Percentiles rank a stretch among this genome's conserved stretches.
These are phyloP conservation scores for Albula glossodonta DNA, from an alignment of 2,113 vertebrate genomes.

Conservation along the genomic window DNA sequence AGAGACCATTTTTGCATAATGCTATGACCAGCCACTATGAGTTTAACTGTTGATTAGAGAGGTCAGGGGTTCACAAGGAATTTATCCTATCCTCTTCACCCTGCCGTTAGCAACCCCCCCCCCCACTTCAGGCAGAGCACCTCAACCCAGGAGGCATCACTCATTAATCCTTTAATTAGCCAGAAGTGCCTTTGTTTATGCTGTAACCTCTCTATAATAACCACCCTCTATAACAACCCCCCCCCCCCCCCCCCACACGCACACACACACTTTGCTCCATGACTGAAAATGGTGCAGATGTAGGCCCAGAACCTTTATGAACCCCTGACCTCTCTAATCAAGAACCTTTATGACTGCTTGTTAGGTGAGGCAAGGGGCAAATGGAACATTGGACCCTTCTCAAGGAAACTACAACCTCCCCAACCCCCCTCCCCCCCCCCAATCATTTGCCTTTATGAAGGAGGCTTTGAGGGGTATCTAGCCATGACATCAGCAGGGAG, in stretches of 20 bases:
- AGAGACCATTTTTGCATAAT: too few relatives aligned
- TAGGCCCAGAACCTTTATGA: neutral
- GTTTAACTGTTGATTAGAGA: neutral
- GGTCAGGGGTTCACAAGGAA: neutral
- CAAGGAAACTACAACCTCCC: neutral
- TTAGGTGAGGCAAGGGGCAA: neutral
- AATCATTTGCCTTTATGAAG: neutral
- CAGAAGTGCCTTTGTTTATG: neutral
- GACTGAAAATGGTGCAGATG: neutral
- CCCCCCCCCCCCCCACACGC: too few relatives aligned
- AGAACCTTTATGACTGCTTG: too few relatives aligned
- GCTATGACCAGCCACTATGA: too few relatives aligned
- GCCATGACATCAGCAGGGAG: neutral
- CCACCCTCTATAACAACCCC: too few relatives aligned
- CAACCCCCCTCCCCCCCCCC: neutral
- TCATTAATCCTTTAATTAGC: slow-evolving; percentile 16
- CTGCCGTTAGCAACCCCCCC: neutral
- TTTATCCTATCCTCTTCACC: neutral
- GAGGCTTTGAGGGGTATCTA: slow-evolving; percentile 11
- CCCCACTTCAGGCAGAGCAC: neutral
- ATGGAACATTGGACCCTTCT: neutral
- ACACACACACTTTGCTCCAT: neutral
- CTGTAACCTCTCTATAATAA: neutral
- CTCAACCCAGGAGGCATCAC: neutral
- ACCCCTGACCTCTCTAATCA: neutral